A percentile compares a stretch with the other conserved stretches of the same genome.
phyloP scores from a whole-genome alignment of 2,797 vertebrate genomes.

The Sparidentex hasta region DNA sequence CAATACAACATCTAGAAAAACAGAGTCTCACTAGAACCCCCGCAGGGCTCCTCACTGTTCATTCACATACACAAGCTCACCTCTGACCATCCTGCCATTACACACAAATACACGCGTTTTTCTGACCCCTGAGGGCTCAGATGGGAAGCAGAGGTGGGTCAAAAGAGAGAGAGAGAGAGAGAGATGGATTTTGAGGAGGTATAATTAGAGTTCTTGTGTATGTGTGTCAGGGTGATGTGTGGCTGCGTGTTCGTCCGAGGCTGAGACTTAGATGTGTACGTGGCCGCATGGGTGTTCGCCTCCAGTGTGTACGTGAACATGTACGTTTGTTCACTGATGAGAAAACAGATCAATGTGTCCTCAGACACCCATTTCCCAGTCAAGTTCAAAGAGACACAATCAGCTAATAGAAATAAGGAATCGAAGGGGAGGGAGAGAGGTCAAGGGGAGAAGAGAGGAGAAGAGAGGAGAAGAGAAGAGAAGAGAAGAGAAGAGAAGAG shows the following conservation, averaged over 20 bases:
- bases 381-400: slow-evolving; percentile 41
- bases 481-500: neutral
- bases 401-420: slow-evolving; percentile 35
- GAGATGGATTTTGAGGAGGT: slow-evolving; percentile 42
- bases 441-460: slow-evolving; percentile 8
- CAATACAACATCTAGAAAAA: slow-evolving; percentile 54
- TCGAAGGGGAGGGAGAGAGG: neutral
- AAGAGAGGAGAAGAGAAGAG: neutral
- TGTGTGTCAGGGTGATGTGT: slow-evolving; percentile 9
- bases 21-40: slow-evolving; percentile 34
- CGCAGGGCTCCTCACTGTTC: slow-evolving; percentile 33
- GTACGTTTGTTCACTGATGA: slow-evolving; percentile 7
- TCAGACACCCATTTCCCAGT: slow-evolving; percentile 31
- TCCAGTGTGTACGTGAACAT: slow-evolving; percentile 19
- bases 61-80: slow-evolving; percentile 44
- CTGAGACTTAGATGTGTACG: slow-evolving; percentile 7
- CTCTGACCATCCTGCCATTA: slow-evolving; percentile 38
- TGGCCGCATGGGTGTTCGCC: slow-evolving; percentile 11
- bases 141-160: slow-evolving; percentile 13
- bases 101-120: slow-evolving; percentile 6
- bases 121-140: slow-evolving; percentile 28
- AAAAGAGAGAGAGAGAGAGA: slow-evolving; percentile 46
- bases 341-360: slow-evolving; percentile 59
- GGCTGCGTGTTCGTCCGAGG: slow-evolving; percentile 31
- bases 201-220: slow-evolving; percentile 65